A percentile compares a stretch with the other conserved stretches of the same genome.
Evolutionary conservation across 2,888 invertebrate genomes (phyloP).

Genomic region (Disparrhopalites patrizii): DNA sequence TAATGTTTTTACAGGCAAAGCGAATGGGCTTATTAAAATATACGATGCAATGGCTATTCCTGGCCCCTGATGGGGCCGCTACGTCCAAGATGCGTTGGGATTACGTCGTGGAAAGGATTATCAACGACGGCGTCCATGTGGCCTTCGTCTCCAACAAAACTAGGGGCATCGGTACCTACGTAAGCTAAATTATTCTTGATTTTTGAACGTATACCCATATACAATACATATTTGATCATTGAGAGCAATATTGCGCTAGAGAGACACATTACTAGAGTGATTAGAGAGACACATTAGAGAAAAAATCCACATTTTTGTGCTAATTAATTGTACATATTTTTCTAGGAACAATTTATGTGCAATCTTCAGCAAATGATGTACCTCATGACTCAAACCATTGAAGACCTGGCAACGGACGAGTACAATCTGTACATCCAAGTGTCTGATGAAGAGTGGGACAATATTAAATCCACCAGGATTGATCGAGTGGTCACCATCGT

Average conservation of each 20-base stretch:
- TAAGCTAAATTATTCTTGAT: background rate
- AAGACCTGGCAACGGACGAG: slow-evolving; percentile 66
- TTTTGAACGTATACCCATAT: too few species aligned
- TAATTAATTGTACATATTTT: slow-evolving; percentile 27
- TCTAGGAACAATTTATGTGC: slow-evolving; percentile 64
- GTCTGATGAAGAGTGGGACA: slow-evolving; percentile 81
- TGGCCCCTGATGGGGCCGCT: slow-evolving; percentile 61
- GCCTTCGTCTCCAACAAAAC: slow-evolving; percentile 68
- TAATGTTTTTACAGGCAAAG: slow-evolving; percentile 56
- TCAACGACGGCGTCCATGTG: slow-evolving; percentile 74
- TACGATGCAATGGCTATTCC: slow-evolving; percentile 75
- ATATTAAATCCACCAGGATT: slow-evolving; percentile 65
- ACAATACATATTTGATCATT: too few species aligned
- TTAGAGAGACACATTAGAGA: background rate
- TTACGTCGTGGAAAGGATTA: slow-evolving; percentile 49
- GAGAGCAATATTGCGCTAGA: too few species aligned
- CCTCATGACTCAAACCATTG: slow-evolving; percentile 65
- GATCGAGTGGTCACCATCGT: slow-evolving; percentile 65
- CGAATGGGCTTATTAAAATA: slow-evolving; percentile 65
- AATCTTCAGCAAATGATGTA: slow-evolving; percentile 65
- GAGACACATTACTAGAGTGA: too few species aligned
- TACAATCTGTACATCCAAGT: slow-evolving; percentile 68
- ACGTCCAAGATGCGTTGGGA: slow-evolving; percentile 43
- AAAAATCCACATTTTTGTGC: slow-evolving; percentile 12
- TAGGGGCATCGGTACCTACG: slow-evolving; percentile 20